Conservation (phyloP, 2,797 vertebrate species). For the Harpagifer antarcticus region DNA sequence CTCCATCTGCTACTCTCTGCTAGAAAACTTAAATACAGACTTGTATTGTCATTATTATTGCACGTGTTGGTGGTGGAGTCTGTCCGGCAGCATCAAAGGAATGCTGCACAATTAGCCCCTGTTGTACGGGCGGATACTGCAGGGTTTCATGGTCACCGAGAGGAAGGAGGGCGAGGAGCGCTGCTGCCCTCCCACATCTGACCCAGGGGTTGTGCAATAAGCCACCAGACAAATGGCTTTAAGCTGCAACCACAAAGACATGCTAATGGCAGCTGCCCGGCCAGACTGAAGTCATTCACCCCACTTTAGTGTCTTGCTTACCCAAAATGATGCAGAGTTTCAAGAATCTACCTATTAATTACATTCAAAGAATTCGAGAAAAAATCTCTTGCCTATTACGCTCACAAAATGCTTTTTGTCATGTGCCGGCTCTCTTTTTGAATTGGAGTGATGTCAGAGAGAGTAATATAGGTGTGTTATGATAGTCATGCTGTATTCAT, state of each 20-base stretch:
- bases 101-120: constrained; percentile 81
- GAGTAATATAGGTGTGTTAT: neutral
- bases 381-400: neutral
- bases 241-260: constrained; percentile 65
- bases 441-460: neutral
- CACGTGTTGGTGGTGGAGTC: constrained; percentile 52
- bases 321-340: constrained; percentile 13
- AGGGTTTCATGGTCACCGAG: constrained; percentile 77
- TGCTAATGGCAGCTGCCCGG: constrained; percentile 51
- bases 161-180: constrained; percentile 66
- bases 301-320: constrained; percentile 31
- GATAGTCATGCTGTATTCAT: neutral
- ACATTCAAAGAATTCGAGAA: neutral
- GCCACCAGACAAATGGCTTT: constrained; percentile 67
- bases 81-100: constrained; percentile 77
- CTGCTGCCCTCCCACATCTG: constrained; percentile 78
- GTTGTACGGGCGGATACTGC: constrained; percentile 82
- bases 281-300: constrained; percentile 48
- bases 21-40: neutral
- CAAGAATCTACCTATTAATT: neutral
- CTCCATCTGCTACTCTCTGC: too few species aligned
- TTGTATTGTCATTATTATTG: neutral
- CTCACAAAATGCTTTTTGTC: neutral
- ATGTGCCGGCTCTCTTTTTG: neutral
- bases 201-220: constrained; percentile 78